These are phyloP conservation scores for Abrostola triplasia DNA, from an alignment of 2,888 invertebrate genomes.

Conservation along the genomic window DNA sequence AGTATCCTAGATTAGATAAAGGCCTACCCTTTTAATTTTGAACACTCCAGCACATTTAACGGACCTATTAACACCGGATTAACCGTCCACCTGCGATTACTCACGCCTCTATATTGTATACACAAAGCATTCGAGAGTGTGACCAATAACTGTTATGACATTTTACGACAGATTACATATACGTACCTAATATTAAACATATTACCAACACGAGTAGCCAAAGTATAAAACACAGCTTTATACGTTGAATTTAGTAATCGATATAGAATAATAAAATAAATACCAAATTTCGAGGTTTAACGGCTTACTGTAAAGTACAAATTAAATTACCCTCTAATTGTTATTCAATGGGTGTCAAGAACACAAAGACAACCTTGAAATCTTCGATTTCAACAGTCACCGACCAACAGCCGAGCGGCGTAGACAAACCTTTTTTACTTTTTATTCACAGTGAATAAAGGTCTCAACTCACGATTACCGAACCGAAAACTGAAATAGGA, in stretches of 20 bases:
- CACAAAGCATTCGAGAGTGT: slow-evolving; percentile 3
- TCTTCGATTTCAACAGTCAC: slow-evolving; percentile 66
- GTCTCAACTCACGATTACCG: slow-evolving; percentile 18
- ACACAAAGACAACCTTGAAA: slow-evolving; percentile 68
- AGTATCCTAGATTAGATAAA: too few species aligned
- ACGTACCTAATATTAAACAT: background rate
- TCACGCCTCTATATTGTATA: background rate
- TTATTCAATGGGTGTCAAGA: slow-evolving; percentile 74
- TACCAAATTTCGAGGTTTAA: background rate
- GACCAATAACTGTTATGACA: slow-evolving; percentile 11
- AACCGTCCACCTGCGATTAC: background rate
- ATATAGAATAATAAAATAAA: background rate
- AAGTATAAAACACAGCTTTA: background rate
- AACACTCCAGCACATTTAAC: too few species aligned
- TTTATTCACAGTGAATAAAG: slow-evolving; percentile 37
- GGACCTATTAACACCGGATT: background rate
- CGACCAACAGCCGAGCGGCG: slow-evolving; percentile 27
- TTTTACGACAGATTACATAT: slow-evolving; percentile 16
- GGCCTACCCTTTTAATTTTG: too few species aligned
- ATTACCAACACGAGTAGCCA: slow-evolving; percentile 10
- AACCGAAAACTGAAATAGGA: slow-evolving; percentile 9
- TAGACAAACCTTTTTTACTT: slow-evolving; percentile 37
- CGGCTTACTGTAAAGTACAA: slow-evolving; percentile 21
- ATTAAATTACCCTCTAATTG: slow-evolving; percentile 58
- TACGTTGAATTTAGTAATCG: background rate